phyloP scores from a whole-genome alignment of 1,140 invertebrate species.

The Hyles vespertilio region DNA sequence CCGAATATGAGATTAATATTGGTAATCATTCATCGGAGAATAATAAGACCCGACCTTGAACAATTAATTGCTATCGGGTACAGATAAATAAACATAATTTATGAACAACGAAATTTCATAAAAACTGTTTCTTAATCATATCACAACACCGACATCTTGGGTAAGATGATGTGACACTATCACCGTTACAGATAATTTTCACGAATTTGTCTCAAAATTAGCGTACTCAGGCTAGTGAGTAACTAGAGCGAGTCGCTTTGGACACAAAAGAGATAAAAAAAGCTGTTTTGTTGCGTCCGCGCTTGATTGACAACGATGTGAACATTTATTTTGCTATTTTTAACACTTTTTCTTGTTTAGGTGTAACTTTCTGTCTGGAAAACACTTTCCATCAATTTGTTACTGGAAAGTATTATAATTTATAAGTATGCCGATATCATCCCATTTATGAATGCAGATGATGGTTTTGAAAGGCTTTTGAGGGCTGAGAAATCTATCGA shows the following conservation, averaged over 20 bases:
- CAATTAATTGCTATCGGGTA: neutral
- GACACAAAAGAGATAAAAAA: conserved; percentile 22
- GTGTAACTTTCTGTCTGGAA: conserved; percentile 27
- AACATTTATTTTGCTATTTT: conserved; percentile 22
- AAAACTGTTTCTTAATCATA: conserved; percentile 4
- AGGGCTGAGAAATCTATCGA: too few species aligned
- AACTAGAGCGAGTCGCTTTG: conserved; percentile 29
- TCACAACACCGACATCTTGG: conserved; percentile 2
- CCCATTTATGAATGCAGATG: too few species aligned
- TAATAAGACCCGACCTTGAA: too few species aligned
- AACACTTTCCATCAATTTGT: conserved; percentile 32
- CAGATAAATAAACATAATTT: neutral
- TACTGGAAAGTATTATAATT: conserved; percentile 17
- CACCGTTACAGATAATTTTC: conserved; percentile 26
- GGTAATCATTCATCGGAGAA: too few species aligned
- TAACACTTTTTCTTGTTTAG: conserved; percentile 21
- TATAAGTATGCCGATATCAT: neutral
- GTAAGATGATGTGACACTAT: conserved; percentile 11
- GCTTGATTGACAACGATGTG: conserved; percentile 20
- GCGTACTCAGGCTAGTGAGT: conserved; percentile 19
- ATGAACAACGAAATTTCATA: neutral
- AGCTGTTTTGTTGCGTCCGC: conserved; percentile 17
- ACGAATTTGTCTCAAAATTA: conserved; percentile 29
- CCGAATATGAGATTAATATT: too few species aligned
- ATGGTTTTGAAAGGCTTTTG: too few species aligned